Evolutionary conservation across 2,797 vertebrate genomes (phyloP).

Genomic region (Bufotes viridis): DNA sequence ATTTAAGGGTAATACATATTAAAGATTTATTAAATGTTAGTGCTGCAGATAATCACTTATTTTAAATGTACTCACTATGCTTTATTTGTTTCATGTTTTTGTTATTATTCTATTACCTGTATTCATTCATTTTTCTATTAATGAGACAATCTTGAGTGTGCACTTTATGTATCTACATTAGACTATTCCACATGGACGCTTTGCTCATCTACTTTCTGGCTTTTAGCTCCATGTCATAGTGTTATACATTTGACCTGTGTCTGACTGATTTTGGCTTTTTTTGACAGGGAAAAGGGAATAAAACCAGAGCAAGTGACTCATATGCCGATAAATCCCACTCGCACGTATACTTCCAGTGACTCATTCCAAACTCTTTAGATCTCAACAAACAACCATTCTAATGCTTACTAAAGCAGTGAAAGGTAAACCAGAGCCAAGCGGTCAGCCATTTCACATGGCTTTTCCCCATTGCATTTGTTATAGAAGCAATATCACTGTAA

Average conservation of each 20-base stretch:
- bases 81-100: background rate
- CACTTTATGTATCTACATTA: constrained; percentile 12
- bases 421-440: constrained; percentile 21
- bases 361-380: constrained; percentile 56
- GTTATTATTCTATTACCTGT: background rate
- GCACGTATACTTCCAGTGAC: constrained; percentile 36
- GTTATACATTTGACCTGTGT: constrained; percentile 34
- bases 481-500: background rate
- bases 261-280: constrained; percentile 27
- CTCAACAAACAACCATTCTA: constrained; percentile 38
- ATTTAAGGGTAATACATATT: too few species aligned
- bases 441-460: constrained; percentile 5
- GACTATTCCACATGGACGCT: background rate
- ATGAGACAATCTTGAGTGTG: background rate
- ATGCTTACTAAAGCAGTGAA: constrained; percentile 20
- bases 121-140: background rate
- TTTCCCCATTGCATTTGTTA: constrained; percentile 8
- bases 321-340: constrained; percentile 30
- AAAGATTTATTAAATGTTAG: background rate
- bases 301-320: constrained; percentile 47
- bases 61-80: too few species aligned
- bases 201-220: background rate
- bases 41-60: background rate
- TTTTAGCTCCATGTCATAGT: constrained; percentile 35
- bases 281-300: constrained; percentile 45